Evolutionary conservation across 2,797 vertebrate genomes (phyloP).

Genomic region (Melanotaenia maccullochi): DNA sequence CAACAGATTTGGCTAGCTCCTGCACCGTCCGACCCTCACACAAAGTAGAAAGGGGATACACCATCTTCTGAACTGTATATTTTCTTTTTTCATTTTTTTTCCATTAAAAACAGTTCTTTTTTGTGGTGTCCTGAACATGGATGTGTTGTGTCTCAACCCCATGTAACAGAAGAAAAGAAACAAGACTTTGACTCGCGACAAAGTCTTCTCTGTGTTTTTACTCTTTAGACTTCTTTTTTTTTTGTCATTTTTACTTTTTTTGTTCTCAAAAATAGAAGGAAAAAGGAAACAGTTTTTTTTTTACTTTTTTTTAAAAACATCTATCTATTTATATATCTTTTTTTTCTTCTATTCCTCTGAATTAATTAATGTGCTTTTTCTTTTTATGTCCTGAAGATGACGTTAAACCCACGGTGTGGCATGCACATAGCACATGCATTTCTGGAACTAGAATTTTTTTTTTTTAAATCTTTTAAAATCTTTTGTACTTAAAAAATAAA

Average conservation of each 20-base stretch:
- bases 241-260: constrained; percentile 69
- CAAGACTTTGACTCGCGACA: constrained; percentile 68
- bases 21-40: constrained; percentile 74
- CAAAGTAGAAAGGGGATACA: constrained; percentile 67
- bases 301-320: constrained; percentile 79
- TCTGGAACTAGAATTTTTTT: constrained; percentile 85
- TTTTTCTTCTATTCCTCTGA: constrained; percentile 75
- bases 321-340: constrained; percentile 83
- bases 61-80: constrained; percentile 71
- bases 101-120: constrained; percentile 75
- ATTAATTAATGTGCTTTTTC: constrained; percentile 82
- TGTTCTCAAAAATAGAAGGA: constrained; percentile 88
- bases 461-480: constrained; percentile 63
- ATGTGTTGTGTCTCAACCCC: constrained; percentile 85
- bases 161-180: constrained; percentile 76
- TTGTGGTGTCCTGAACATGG: constrained; percentile 80
- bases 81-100: constrained; percentile 69
- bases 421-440: constrained; percentile 91
- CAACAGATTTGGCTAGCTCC: constrained; percentile 68
- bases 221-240: constrained; percentile 69
- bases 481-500: constrained; percentile 77
- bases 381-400: constrained; percentile 87
- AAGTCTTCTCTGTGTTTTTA: constrained; percentile 72
- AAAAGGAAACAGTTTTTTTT: constrained; percentile 82
- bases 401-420: constrained; percentile 87